These are phyloP conservation scores for Silurus lanzhouensis DNA, from an alignment of 2,797 vertebrate species.

Conservation along the genomic window DNA sequence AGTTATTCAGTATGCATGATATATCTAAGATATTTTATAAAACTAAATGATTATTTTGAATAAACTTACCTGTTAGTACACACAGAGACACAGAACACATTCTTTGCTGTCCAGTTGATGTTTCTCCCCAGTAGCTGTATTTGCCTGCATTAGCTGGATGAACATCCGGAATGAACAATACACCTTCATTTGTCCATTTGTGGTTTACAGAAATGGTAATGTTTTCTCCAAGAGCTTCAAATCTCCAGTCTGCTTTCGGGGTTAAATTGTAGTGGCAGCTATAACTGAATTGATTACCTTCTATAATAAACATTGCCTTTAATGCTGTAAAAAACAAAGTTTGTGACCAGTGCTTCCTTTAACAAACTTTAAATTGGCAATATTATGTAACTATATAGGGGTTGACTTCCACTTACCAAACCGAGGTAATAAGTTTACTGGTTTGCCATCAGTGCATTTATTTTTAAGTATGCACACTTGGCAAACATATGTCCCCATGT, in stretches of 20 bases:
- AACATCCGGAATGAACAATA: constrained; percentile 35
- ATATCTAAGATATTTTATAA: neutral
- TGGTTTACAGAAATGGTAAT: neutral
- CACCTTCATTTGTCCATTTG: constrained; percentile 2
- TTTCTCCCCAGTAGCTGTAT: constrained; percentile 46
- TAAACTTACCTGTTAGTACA: constrained; percentile 47
- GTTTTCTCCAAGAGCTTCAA: constrained; percentile 12
- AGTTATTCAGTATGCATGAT: neutral
- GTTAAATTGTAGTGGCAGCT: constrained; percentile 11
- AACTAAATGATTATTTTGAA: neutral
- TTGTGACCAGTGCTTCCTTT: neutral
- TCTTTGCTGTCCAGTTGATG: neutral
- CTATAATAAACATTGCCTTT: neutral
- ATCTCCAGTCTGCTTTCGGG: constrained; percentile 22
- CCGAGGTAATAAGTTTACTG: constrained; percentile 25
- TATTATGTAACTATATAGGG: neutral
- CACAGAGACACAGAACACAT: constrained; percentile 37
- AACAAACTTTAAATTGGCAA: neutral
- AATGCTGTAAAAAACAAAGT: constrained; percentile 9
- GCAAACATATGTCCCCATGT: constrained; percentile 65
- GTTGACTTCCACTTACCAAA: constrained; percentile 57
- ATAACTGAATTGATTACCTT: constrained; percentile 17
- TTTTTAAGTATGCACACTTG: constrained; percentile 26
- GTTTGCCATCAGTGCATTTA: accelerated
- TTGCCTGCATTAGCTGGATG: constrained; percentile 25